A percentile compares a stretch with the other conserved stretches of the same genome.
Conservation (phyloP, 2,113 vertebrate species). For the Calypte anna region DNA sequence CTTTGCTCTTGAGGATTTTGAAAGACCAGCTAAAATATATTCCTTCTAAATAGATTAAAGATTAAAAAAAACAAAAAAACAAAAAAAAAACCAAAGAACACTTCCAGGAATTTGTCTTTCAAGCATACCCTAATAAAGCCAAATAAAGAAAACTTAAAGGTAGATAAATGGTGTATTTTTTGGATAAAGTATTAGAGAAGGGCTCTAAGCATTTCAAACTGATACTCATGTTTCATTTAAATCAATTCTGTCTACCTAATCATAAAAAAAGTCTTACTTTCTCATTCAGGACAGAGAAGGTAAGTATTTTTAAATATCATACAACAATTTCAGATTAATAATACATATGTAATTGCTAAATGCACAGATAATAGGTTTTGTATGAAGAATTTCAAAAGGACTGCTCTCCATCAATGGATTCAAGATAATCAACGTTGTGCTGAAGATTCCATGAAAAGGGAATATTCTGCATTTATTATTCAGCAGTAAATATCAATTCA, state of each 20-base stretch:
- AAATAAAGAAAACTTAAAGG: not conserved
- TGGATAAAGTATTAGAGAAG: not conserved
- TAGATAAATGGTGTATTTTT: not conserved
- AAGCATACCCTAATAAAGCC: not conserved
- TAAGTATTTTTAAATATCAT: not conserved
- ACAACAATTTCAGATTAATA: not conserved
- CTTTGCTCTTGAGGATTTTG: not conserved
- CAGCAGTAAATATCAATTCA: not conserved
- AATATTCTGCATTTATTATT: constrained; percentile 19
- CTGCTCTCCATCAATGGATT: not conserved
- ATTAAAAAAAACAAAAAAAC: not conserved
- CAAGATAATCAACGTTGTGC: constrained; percentile 16
- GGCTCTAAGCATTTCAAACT: not conserved
- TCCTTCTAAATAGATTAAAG: not conserved
- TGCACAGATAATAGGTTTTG: not conserved
- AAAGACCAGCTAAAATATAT: not conserved
- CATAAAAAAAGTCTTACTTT: not conserved
- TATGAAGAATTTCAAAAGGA: not conserved
- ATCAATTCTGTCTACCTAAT: not conserved
- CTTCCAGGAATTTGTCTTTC: not conserved
- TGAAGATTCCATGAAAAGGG: constrained; percentile 22
- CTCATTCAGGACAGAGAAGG: not conserved
- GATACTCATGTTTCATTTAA: not conserved
- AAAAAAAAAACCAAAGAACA: not conserved
- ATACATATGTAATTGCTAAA: not conserved